phyloP scores from a whole-genome alignment of 1,140 invertebrate genomes.

The Drosophila funebris region DNA sequence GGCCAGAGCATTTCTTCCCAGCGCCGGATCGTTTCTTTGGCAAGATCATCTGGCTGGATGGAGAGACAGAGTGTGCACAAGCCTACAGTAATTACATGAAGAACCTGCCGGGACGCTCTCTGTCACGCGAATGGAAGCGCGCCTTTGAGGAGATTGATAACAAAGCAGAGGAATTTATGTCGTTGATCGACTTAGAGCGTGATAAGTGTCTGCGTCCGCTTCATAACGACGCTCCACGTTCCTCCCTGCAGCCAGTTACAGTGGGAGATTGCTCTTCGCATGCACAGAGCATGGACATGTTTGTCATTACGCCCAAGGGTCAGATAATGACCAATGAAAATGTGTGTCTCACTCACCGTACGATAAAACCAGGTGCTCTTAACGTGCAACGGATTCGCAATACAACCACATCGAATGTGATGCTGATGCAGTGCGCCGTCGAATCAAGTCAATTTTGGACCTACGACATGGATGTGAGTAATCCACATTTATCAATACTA shows the following conservation, averaged over 20 bases:
- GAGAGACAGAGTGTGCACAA: slow-evolving; percentile 68
- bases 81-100: slow-evolving; percentile 76
- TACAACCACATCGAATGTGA: slow-evolving; percentile 70
- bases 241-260: slow-evolving; percentile 85
- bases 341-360: slow-evolving; percentile 72
- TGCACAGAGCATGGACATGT: slow-evolving; percentile 88
- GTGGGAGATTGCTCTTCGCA: slow-evolving; percentile 84
- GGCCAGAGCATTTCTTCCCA: slow-evolving; percentile 96
- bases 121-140: slow-evolving; percentile 71
- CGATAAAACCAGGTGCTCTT: slow-evolving; percentile 57
- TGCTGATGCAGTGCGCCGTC: slow-evolving; percentile 64
- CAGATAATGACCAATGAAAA: slow-evolving; percentile 83
- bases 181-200: slow-evolving; percentile 68
- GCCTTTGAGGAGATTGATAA: slow-evolving; percentile 72
- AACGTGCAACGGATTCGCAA: slow-evolving; percentile 69
- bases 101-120: slow-evolving; percentile 57
- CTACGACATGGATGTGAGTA: slow-evolving; percentile 82
- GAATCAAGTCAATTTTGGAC: slow-evolving; percentile 71
- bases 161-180: slow-evolving; percentile 58
- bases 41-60: slow-evolving; percentile 85
- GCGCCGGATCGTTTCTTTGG: slow-evolving; percentile 92
- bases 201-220: slow-evolving; percentile 72
- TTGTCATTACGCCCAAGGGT: slow-evolving; percentile 88
- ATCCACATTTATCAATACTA: not conserved
- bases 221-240: slow-evolving; percentile 60